These are phyloP conservation scores for Scaptomyza reducta DNA, from an alignment of 2,888 invertebrate genomes.

Conservation along the genomic window DNA sequence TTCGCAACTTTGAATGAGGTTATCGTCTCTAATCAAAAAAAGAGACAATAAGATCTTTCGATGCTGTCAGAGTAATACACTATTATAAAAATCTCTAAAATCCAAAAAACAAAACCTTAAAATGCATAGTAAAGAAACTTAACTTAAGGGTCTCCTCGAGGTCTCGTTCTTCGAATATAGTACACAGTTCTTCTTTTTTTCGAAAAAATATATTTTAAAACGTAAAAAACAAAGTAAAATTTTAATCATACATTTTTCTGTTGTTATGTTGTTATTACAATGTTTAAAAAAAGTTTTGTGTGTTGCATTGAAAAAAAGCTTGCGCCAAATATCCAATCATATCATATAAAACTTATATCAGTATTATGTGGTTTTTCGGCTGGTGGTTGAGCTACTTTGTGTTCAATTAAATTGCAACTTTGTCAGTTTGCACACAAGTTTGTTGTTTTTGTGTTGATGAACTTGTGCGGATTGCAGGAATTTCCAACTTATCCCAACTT, in stretches of 20 bases:
- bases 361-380: neutral
- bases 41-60: neutral
- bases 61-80: neutral
- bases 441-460: slow-evolving; percentile 37
- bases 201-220: too few species aligned
- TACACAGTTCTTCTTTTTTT: too few species aligned
- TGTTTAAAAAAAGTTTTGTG: neutral
- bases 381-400: neutral
- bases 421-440: slow-evolving; percentile 5
- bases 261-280: neutral
- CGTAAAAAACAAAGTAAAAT: neutral
- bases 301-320: neutral
- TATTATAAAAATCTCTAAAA: neutral
- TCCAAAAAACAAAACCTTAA: too few species aligned
- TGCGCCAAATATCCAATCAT: neutral
- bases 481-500: slow-evolving; percentile 48
- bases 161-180: too few species aligned
- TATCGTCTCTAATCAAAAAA: neutral
- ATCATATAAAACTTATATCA: neutral
- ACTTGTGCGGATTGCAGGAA: slow-evolving; percentile 51
- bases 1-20: neutral
- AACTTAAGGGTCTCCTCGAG: too few species aligned
- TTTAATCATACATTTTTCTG: neutral
- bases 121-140: too few species aligned
- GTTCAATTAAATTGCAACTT: neutral